Evolutionary conservation across 2,113 vertebrate genomes (phyloP).

Genomic region (Cavia porcellus): DNA sequence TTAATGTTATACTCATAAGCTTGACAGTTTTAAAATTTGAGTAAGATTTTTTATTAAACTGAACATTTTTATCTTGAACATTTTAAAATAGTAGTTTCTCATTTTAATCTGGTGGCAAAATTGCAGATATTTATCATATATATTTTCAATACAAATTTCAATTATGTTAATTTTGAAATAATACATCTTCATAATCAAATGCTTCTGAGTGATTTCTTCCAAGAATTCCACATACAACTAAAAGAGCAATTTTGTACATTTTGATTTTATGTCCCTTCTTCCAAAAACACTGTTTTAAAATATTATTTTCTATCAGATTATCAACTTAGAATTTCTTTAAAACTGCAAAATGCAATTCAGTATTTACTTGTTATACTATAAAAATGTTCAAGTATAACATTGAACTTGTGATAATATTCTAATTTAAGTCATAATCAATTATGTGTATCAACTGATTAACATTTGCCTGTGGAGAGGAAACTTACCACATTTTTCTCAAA

Average conservation of each 20-base stretch:
- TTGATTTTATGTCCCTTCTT: not conserved
- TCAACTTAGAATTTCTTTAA: not conserved
- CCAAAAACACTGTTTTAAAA: not conserved
- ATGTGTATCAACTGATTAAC: not conserved
- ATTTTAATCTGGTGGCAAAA: not conserved
- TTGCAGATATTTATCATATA: not conserved
- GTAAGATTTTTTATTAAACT: not conserved
- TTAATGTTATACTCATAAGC: not conserved
- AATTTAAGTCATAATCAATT: not conserved
- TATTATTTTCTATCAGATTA: not conserved
- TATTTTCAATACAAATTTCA: not conserved
- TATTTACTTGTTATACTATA: not conserved
- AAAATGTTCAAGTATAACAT: not conserved
- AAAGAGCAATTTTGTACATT: not conserved
- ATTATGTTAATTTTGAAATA: not conserved
- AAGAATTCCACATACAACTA: not conserved
- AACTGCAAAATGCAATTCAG: not conserved
- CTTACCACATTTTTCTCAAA: not conserved
- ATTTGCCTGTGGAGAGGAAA: not conserved
- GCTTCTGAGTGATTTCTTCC: not conserved
- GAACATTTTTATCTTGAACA: not conserved
- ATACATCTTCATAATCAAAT: not conserved
- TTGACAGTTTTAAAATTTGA: not conserved
- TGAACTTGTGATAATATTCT: not conserved
- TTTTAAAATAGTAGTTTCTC: not conserved